phyloP scores from a whole-genome alignment of 2,797 vertebrate species.

The Mallotus villosus region DNA sequence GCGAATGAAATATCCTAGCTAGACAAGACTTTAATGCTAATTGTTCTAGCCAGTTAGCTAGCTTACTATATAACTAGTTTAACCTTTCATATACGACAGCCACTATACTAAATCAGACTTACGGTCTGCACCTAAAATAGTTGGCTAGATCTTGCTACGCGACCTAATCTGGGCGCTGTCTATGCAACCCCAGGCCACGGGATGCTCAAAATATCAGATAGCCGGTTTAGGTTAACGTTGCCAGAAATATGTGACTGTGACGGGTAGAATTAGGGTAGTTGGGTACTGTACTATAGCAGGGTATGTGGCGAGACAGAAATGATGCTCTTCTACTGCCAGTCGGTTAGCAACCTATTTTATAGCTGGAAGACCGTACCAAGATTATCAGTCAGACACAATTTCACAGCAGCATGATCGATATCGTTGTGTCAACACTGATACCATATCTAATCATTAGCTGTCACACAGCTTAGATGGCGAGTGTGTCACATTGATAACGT shows the following conservation, averaged over 20 bases:
- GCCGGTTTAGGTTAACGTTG: constrained; percentile 29
- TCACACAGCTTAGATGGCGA: neutral
- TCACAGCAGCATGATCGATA: no score
- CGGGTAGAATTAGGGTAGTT: neutral
- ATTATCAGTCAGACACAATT: no score
- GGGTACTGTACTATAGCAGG: no score
- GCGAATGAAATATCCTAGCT: constrained; percentile 51
- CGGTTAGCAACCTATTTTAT: no score
- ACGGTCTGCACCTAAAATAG: constrained; percentile 16
- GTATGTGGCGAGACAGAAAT: no score
- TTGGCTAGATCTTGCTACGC: neutral
- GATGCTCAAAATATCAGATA: constrained; percentile 35
- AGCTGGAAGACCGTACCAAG: no score
- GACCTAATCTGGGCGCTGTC: constrained; percentile 39
- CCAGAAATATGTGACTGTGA: constrained; percentile 14
- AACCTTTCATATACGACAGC: no score
- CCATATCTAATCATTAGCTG: neutral
- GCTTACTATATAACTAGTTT: neutral
- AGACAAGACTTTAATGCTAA: constrained; percentile 13
- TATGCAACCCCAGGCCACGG: constrained; percentile 17
- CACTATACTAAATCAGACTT: neutral
- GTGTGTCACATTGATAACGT: neutral
- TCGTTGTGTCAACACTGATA: neutral
- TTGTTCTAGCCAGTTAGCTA: neutral
- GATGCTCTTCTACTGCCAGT: no score